A percentile compares a stretch with the other conserved stretches of the same genome.
phyloP scores from a whole-genome alignment of 2,113 vertebrate species.

The Numenius arquata region DNA sequence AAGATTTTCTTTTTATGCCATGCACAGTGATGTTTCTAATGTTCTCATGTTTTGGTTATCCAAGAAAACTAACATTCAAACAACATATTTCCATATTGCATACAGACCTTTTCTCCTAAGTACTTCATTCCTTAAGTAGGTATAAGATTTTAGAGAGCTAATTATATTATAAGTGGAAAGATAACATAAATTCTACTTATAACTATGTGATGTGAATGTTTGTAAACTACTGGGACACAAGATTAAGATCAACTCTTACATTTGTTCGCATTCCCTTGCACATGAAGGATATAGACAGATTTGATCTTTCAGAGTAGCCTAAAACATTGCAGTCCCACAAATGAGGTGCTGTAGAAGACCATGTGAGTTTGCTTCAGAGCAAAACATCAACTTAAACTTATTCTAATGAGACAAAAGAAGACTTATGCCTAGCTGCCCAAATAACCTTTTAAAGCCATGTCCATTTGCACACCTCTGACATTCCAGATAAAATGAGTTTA shows the following conservation, averaged over 20 bases:
- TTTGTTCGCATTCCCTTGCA: background rate
- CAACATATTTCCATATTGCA: background rate
- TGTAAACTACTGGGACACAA: background rate
- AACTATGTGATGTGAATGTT: background rate
- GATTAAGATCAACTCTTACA: background rate
- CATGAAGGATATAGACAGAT: background rate
- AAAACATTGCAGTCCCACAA: background rate
- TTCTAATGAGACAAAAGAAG: background rate
- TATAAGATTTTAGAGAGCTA: background rate
- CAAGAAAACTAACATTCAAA: background rate
- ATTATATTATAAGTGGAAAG: background rate
- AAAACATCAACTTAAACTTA: background rate
- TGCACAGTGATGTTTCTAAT: background rate
- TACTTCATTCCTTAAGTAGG: background rate
- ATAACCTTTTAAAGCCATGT: background rate
- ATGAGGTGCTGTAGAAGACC: background rate
- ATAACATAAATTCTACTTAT: background rate
- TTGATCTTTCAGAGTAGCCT: background rate
- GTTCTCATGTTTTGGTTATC: background rate
- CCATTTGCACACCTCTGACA: background rate
- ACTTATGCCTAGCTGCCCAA: background rate
- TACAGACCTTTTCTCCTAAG: background rate
- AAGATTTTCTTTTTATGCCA: background rate
- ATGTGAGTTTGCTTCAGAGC: background rate
- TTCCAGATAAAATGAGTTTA: background rate